phyloP scores from a whole-genome alignment of 2,888 invertebrate genomes.

The Nymphalis polychloros region DNA sequence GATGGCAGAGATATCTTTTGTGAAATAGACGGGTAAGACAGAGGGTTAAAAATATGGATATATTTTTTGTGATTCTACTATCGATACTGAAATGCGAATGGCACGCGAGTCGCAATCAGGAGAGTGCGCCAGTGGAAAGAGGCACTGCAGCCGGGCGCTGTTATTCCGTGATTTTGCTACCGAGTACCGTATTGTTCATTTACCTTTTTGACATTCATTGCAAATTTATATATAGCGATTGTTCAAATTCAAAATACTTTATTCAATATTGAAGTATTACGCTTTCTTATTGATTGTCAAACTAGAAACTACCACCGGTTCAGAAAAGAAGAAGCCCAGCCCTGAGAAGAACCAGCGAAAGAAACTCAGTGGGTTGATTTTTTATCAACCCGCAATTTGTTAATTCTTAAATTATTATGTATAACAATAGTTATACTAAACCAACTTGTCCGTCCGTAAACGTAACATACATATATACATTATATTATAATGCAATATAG shows the following conservation, averaged over 20 bases:
- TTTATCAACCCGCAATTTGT: background rate
- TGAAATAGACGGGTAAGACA: conserved; percentile 1
- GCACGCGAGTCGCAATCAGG: conserved; percentile 66
- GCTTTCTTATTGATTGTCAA: too few species aligned
- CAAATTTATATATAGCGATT: background rate
- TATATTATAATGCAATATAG: too few species aligned
- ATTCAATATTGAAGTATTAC: too few species aligned
- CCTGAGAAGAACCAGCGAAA: too few species aligned
- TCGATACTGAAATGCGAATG: conserved; percentile 64
- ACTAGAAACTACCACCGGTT: too few species aligned
- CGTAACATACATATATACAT: too few species aligned
- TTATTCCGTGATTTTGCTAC: conserved; percentile 30
- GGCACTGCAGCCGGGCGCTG: conserved; percentile 19
- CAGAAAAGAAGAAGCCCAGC: too few species aligned
- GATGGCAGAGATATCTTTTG: background rate
- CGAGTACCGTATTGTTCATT: conserved; percentile 31
- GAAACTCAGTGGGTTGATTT: background rate
- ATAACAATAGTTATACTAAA: too few species aligned
- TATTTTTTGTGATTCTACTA: conserved; percentile 46
- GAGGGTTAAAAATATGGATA: conserved; percentile 6
- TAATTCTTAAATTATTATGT: too few species aligned
- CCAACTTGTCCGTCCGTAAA: too few species aligned
- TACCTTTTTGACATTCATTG: conserved; percentile 19
- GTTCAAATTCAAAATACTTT: background rate
- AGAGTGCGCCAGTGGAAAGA: conserved; percentile 54